Conservation (phyloP, 2,113 vertebrate species). For the Sphyrna mokarran region DNA sequence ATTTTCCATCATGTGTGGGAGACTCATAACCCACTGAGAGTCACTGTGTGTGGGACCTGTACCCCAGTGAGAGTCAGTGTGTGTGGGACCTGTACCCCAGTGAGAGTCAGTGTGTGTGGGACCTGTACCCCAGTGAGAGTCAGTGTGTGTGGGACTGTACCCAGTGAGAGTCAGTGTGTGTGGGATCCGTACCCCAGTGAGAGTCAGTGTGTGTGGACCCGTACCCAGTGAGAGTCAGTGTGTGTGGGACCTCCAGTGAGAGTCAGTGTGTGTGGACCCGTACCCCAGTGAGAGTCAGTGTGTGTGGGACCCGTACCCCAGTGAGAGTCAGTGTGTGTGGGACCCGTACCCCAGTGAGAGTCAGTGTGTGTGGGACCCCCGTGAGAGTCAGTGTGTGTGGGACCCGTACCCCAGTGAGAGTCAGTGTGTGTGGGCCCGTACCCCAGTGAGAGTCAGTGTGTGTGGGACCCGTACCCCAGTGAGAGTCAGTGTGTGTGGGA, state of each 20-base stretch:
- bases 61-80: background rate
- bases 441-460: background rate
- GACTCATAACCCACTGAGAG: background rate
- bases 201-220: background rate
- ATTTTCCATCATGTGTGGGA: background rate
- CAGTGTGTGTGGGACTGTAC: background rate
- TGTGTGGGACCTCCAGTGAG: background rate
- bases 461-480: background rate
- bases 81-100: background rate
- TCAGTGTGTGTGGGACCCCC: too few species aligned
- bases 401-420: too few species aligned
- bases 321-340: background rate
- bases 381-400: too few species aligned
- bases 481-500: too few species aligned
- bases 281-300: background rate
- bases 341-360: background rate
- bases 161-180: background rate
- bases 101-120: background rate
- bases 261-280: background rate
- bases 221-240: background rate
- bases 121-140: background rate
- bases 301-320: background rate
- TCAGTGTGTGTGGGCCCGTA: too few species aligned
- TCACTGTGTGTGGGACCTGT: background rate
- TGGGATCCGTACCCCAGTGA: background rate